Evolutionary conservation across 2,797 vertebrate genomes (phyloP).

Genomic region (Ispidina picta): DNA sequence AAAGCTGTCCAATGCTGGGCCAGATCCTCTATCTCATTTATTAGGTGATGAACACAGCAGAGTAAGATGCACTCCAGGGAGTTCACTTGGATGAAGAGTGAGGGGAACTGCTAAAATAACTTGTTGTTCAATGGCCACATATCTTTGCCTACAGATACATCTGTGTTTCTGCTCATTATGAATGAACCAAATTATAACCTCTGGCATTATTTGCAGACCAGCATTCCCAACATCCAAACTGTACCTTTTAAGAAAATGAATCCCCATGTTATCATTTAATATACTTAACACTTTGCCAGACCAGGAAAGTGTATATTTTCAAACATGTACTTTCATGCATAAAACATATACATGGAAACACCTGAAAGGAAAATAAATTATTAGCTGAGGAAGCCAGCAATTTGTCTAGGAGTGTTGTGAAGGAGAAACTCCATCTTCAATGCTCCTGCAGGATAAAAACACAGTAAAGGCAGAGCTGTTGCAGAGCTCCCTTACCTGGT

Average conservation of each 20-base stretch:
- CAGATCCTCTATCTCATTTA: background rate
- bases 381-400: background rate
- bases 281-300: background rate
- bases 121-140: background rate
- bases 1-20: background rate
- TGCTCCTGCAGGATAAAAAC: background rate
- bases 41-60: background rate
- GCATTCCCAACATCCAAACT: background rate
- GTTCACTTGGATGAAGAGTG: background rate
- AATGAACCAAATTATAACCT: background rate
- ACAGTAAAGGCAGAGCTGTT: background rate
- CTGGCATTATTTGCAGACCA: background rate
- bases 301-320: background rate
- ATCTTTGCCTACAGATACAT: background rate
- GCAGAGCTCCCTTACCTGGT: background rate
- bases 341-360: background rate
- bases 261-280: background rate
- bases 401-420: background rate
- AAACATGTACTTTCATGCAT: background rate
- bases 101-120: background rate
- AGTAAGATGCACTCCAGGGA: background rate
- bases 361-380: background rate
- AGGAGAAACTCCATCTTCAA: background rate
- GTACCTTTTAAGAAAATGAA: background rate
- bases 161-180: background rate